A percentile compares a stretch with the other conserved stretches of the same genome.
Conservation (phyloP, 1,140 invertebrate species). For the Caenorhabditis latens region DNA sequence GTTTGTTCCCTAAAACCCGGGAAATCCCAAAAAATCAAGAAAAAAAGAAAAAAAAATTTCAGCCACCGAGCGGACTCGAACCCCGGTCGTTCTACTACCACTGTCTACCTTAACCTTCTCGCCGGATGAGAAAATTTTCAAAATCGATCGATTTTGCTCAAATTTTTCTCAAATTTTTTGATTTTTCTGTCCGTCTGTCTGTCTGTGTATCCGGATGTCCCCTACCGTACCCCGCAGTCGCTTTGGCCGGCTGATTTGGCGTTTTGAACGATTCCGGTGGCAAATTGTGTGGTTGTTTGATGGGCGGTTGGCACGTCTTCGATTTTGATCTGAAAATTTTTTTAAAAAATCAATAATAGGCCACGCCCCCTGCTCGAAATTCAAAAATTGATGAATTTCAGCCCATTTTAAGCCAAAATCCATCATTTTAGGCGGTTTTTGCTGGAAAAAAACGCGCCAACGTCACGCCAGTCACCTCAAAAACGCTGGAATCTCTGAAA, state of each 20-base stretch:
- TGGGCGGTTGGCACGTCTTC: background rate
- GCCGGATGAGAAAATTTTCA: background rate
- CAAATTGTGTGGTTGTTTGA: background rate
- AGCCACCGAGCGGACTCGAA: no score
- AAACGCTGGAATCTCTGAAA: constrained; percentile 5
- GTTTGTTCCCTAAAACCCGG: no score
- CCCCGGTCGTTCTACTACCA: no score
- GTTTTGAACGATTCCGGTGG: background rate
- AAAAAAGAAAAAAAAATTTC: background rate
- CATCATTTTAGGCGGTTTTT: no score
- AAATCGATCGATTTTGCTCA: background rate
- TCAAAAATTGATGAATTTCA: no score
- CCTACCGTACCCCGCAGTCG: background rate
- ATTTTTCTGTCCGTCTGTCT: no score
- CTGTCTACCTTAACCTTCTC: background rate
- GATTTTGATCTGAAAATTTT: background rate
- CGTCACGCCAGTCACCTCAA: background rate
- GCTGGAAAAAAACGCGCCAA: no score
- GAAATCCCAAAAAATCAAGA: background rate
- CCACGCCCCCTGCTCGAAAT: no score
- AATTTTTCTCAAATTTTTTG: no score
- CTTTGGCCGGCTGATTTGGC: background rate
- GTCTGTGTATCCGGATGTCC: no score
- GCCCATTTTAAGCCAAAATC: no score
- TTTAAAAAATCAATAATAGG: no score